Percentiles rank a stretch among this genome's conserved stretches.
Conservation (phyloP, 2,888 invertebrate genomes). For the Tetramorium bicarinatum region DNA sequence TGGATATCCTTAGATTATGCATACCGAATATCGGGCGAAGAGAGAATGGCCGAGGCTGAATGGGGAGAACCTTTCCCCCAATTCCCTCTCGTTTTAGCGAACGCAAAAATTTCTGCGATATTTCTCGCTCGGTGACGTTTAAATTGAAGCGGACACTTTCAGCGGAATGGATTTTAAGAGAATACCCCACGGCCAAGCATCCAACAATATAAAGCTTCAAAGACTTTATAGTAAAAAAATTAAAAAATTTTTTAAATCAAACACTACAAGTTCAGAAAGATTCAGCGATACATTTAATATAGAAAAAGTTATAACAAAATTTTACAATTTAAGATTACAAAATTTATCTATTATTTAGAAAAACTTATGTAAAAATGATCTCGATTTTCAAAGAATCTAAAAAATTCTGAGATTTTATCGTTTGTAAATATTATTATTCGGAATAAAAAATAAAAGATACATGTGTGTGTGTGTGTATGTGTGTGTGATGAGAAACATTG, state of each 20-base stretch:
- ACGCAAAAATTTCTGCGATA: constrained; percentile 67
- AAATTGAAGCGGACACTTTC: constrained; percentile 63
- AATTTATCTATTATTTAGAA: not conserved
- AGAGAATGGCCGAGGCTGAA: constrained; percentile 42
- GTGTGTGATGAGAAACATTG: not conserved
- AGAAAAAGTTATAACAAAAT: not conserved
- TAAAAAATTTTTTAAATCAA: not conserved
- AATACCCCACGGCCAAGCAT: not conserved
- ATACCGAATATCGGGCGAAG: constrained; percentile 59
- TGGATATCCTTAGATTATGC: constrained; percentile 64
- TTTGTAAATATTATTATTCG: not conserved
- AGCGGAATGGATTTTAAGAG: constrained; percentile 22
- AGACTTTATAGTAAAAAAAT: constrained; percentile 1
- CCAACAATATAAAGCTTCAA: constrained; percentile 3
- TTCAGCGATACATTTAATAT: not conserved
- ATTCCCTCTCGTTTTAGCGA: constrained; percentile 25
- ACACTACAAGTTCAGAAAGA: not conserved
- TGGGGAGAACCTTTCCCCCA: constrained; percentile 39
- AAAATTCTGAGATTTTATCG: not conserved
- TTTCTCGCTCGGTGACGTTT: constrained; percentile 68
- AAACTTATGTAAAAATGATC: not conserved
- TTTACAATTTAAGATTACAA: no score
- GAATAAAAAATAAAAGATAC: not conserved
- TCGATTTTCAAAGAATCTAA: not conserved
- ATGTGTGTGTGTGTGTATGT: no score